These are phyloP conservation scores for Malaclemys terrapin DNA, from an alignment of 2,113 vertebrate genomes.

Conservation along the genomic window DNA sequence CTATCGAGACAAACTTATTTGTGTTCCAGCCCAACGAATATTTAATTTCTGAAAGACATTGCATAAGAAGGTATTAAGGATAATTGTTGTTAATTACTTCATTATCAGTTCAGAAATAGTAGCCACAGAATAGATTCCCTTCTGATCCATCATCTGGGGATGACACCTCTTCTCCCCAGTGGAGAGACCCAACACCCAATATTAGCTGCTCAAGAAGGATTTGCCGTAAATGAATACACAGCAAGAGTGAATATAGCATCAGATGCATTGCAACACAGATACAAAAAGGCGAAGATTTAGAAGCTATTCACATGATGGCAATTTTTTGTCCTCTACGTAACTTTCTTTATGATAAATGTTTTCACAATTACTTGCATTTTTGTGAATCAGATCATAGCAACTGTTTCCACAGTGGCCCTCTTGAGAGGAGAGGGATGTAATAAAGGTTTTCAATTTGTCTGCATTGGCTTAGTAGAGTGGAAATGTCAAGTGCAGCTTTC, in stretches of 20 bases:
- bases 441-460: constrained; percentile 65
- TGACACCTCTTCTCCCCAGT: rapidly evolving
- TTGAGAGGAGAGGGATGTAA: constrained; percentile 53
- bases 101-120: not conserved
- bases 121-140: not conserved
- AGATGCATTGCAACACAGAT: not conserved
- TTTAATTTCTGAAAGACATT: not conserved
- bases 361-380: constrained; percentile 28
- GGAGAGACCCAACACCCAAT: not conserved
- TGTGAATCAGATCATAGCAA: constrained; percentile 47
- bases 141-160: not conserved
- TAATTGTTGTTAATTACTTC: not conserved
- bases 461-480: constrained; percentile 46
- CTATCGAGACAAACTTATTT: not conserved
- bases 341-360: constrained; percentile 3
- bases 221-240: not conserved
- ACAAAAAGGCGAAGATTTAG: not conserved
- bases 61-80: not conserved
- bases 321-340: not conserved
- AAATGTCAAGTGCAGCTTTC: constrained; percentile 60
- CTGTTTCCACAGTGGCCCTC: constrained; percentile 30
- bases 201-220: not conserved
- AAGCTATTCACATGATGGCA: not conserved
- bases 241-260: not conserved
- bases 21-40: not conserved